Conservation (phyloP, 2,888 invertebrate genomes). For the Xanthia togata region DNA sequence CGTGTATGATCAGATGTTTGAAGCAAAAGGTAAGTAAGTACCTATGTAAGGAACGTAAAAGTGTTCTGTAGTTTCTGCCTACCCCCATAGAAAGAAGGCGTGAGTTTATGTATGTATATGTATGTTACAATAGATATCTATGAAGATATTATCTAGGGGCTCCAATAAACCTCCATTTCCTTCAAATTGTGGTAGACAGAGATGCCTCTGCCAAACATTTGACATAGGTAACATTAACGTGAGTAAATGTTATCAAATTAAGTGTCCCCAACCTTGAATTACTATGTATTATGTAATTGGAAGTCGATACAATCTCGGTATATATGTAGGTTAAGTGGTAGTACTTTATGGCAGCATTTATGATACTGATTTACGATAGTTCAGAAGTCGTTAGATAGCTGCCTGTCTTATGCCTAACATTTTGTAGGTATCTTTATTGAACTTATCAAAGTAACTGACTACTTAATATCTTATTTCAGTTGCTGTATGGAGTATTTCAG, state of each 20-base stretch:
- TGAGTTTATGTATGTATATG: too few relatives aligned
- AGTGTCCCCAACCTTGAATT: slow-evolving; percentile 9
- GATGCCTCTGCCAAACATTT: not conserved
- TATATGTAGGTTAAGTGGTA: slow-evolving; percentile 32
- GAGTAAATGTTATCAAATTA: slow-evolving; percentile 7
- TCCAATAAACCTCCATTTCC: too few relatives aligned
- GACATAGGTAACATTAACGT: not conserved
- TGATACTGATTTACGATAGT: slow-evolving; percentile 47
- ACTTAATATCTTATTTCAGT: slow-evolving; percentile 1
- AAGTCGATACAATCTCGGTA: slow-evolving; percentile 34
- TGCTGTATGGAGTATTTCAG: not conserved
- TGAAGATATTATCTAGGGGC: not conserved
- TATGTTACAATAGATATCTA: too few relatives aligned
- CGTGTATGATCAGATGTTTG: too few relatives aligned
- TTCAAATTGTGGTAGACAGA: not conserved
- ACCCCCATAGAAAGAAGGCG: too few relatives aligned
- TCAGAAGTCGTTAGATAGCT: slow-evolving; percentile 20
- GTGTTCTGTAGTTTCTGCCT: too few relatives aligned
- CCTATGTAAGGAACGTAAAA: too few relatives aligned
- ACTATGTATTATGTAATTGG: slow-evolving; percentile 36
- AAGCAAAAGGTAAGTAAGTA: too few relatives aligned
- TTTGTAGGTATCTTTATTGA: slow-evolving; percentile 35
- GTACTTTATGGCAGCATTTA: slow-evolving; percentile 51
- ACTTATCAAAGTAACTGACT: slow-evolving; percentile 1
- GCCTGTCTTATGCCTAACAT: not conserved